Conservation (phyloP, 2,113 vertebrate genomes). For the Anolis carolinensis region DNA sequence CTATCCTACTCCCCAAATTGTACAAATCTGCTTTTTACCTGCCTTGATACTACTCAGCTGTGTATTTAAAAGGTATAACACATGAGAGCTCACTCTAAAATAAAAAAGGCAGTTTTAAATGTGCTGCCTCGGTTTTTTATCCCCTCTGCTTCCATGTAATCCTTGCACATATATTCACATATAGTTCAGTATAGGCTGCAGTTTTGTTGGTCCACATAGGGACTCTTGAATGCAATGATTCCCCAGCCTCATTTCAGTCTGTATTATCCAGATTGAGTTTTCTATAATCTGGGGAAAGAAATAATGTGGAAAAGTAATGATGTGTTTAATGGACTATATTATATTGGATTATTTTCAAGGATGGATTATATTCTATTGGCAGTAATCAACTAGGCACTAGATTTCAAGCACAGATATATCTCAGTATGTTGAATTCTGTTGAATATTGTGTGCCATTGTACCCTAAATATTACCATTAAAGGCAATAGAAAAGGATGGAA, state of each 20-base stretch:
- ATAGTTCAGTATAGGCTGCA: background rate
- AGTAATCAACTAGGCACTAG: too few species aligned
- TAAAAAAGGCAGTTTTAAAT: too few species aligned
- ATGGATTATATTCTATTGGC: too few species aligned
- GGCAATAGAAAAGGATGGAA: background rate
- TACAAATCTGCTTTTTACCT: too few species aligned
- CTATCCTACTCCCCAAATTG: too few species aligned
- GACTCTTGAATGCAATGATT: too few species aligned
- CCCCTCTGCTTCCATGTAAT: background rate
- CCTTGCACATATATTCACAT: background rate
- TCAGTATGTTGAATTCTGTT: background rate
- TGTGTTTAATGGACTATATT: background rate
- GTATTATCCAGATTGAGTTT: background rate
- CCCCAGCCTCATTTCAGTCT: background rate
- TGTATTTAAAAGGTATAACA: too few species aligned
- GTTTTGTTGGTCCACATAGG: background rate
- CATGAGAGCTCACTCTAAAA: too few species aligned
- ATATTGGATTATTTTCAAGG: too few species aligned
- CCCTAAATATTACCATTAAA: background rate
- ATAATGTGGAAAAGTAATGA: background rate
- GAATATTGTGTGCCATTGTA: background rate
- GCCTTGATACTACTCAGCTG: too few species aligned
- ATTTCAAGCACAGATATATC: too few species aligned
- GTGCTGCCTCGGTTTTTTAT: too few species aligned
- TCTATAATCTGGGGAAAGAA: background rate